Conservation (phyloP, 2,797 vertebrate genomes). For the Hydrophis major region DNA sequence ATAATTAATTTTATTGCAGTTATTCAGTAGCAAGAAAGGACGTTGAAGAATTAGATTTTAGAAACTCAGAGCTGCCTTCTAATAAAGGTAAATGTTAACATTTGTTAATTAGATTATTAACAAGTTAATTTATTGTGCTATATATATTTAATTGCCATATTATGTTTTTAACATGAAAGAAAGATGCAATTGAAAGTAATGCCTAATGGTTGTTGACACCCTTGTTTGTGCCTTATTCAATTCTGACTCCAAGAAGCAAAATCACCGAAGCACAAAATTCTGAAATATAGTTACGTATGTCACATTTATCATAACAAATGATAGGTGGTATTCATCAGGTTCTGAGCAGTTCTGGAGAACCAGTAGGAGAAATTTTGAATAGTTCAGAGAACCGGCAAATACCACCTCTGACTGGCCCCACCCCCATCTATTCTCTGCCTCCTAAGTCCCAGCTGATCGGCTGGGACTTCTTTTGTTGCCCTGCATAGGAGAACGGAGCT, state of each 20-base stretch:
- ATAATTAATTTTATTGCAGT: slow-evolving; percentile 65
- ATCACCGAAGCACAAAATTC: neutral
- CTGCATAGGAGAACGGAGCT: too few species aligned
- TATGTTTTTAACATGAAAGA: neutral
- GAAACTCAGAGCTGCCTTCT: slow-evolving; percentile 76
- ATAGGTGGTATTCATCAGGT: too few species aligned
- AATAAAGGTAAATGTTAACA: slow-evolving; percentile 81
- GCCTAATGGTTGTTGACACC: neutral
- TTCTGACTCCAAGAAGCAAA: neutral
- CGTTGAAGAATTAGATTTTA: slow-evolving; percentile 77
- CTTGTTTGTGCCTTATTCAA: neutral
- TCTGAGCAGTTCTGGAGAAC: too few species aligned
- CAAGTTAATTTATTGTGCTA: neutral
- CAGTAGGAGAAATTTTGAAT: too few species aligned
- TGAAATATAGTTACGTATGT: neutral
- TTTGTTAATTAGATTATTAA: neutral
- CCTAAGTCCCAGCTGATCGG: too few species aligned
- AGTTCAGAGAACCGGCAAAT: too few species aligned
- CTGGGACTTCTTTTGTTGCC: too few species aligned
- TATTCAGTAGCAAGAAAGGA: slow-evolving; percentile 86
- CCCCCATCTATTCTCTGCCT: too few species aligned
- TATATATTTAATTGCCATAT: neutral
- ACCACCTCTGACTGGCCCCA: too few species aligned
- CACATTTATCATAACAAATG: neutral
- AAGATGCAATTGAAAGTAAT: neutral